Evolutionary conservation across 2,113 vertebrate genomes (phyloP), one percentile per base, ranked within the genome.

Genomic region (Chunga burmeisteri): DNA sequence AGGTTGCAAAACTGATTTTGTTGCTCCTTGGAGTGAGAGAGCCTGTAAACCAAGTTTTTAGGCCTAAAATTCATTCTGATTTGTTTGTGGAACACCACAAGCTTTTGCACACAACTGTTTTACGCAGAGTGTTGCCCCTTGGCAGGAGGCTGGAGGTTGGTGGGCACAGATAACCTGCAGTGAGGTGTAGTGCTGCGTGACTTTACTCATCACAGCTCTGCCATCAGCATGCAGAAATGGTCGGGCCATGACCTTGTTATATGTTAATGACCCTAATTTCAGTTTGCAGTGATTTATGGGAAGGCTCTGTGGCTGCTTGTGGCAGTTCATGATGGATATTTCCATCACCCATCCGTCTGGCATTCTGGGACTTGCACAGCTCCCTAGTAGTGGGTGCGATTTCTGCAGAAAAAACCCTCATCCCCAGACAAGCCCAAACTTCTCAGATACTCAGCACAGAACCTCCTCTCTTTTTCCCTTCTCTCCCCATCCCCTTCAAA

Each of bases 401-500:
- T 91, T 80, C 61, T 94, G 56, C 52, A 96, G 86, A 63, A 79
- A 94, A 88, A 95, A 81, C 32, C 38, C 38, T 92, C 36, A 44
- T 84, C 93, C 66, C 53, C 53, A 94, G 73, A 96, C 81, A 88
- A 94, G 55, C 44, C 42, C 40, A 75, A 80, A 50, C 50, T 86
- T 81, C 71, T 93, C 59, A 90, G 93, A 89, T 94, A 90, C 77
- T 92, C 81, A 96, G 68, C 72, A 95, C 93, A 94, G 92, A 95
- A 85, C 93, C 56, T 90, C 95, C 95, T 97, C 95, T 96, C 91
- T 97, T 94, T 93, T 90, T 72, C 75, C 52, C 67, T 94, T 80
- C 94, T 94, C 66, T 91, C 87, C 75, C 72, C 86, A 75, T 84
- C 80, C 82, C 97, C 88, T 96, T 96, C 89, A 95, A 95, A 93